Conservation (phyloP, 2,888 invertebrate species). For the Cryptophagus acutangulus region DNA sequence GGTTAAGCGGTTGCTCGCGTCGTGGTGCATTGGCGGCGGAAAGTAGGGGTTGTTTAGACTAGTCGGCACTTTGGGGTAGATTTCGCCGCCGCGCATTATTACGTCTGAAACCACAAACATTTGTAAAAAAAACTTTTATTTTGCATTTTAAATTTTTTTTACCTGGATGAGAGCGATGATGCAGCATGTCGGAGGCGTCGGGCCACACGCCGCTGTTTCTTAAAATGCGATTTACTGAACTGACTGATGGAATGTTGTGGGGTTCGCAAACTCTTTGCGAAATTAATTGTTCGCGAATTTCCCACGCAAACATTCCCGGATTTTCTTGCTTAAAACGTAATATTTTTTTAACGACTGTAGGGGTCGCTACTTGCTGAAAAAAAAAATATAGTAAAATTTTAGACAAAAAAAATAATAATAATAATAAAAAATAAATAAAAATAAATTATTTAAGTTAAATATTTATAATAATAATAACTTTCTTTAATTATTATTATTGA, state of each 20-base stretch:
- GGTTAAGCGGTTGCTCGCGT: slow-evolving; percentile 51
- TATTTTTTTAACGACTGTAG: slow-evolving; percentile 92
- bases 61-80: slow-evolving; percentile 36
- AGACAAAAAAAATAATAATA: too few relatives aligned
- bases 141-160: slow-evolving; percentile 11
- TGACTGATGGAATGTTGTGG: slow-evolving; percentile 87
- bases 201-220: slow-evolving; percentile 82
- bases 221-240: slow-evolving; percentile 89
- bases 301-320: slow-evolving; percentile 96
- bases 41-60: slow-evolving; percentile 32
- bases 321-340: slow-evolving; percentile 91
- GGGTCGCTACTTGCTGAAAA: slow-evolving; percentile 91
- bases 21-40: slow-evolving; percentile 40
- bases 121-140: neutral
- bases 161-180: slow-evolving; percentile 39
- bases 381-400: slow-evolving; percentile 27
- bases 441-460: slow-evolving; percentile 1
- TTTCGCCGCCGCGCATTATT: slow-evolving; percentile 36
- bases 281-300: slow-evolving; percentile 85
- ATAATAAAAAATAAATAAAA: neutral
- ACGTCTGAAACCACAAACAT: slow-evolving; percentile 30
- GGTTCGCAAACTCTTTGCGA: slow-evolving; percentile 88
- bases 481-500: too few relatives aligned
- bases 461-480: too few relatives aligned
- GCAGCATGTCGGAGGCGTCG: slow-evolving; percentile 51